Evolutionary conservation across 2,797 vertebrate species (phyloP).

Genomic region (Vultur gryphus): DNA sequence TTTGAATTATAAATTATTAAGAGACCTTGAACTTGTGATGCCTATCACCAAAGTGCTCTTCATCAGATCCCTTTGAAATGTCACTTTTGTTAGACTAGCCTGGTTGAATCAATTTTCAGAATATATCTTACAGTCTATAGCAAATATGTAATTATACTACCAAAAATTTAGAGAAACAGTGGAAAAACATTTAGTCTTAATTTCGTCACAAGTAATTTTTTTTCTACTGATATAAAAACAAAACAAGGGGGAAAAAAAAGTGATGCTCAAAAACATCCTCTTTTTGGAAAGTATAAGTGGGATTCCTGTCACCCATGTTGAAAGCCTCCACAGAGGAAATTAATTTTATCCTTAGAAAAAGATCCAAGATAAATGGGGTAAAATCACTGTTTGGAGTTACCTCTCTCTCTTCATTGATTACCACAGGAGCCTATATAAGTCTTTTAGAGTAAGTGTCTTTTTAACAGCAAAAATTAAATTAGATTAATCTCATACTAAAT

Average conservation of each 20-base stretch:
- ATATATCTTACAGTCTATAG: neutral
- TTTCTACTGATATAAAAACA: neutral
- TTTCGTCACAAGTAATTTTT: neutral
- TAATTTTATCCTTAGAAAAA: neutral
- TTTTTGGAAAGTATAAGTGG: neutral
- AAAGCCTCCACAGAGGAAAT: neutral
- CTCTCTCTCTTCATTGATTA: neutral
- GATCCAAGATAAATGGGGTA: neutral
- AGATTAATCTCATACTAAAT: neutral
- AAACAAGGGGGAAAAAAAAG: neutral
- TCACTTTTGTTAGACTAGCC: neutral
- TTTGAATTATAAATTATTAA: neutral
- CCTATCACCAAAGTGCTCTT: neutral
- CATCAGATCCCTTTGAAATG: neutral
- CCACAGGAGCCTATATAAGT: neutral
- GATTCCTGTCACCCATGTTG: neutral
- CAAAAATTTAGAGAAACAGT: neutral
- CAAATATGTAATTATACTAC: neutral
- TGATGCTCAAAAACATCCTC: neutral
- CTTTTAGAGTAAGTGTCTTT: neutral
- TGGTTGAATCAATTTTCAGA: neutral
- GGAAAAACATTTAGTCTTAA: neutral
- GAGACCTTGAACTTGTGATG: neutral
- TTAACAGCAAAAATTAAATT: neutral
- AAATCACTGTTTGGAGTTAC: neutral